These are phyloP conservation scores for Parapsyche elsis DNA, from an alignment of 1,140 invertebrate genomes.

Conservation along the genomic window DNA sequence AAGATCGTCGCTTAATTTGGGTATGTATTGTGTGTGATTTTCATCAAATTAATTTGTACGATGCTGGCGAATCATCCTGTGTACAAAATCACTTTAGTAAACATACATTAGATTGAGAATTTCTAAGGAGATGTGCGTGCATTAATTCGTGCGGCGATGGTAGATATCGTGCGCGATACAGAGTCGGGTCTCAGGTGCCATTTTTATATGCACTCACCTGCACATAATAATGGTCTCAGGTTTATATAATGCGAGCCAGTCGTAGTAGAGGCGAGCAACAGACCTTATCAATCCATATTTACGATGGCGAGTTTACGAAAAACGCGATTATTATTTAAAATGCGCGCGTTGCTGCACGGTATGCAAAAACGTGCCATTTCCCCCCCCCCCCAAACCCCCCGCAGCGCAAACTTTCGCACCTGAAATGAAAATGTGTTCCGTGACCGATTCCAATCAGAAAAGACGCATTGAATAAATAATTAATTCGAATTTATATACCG, in stretches of 20 bases:
- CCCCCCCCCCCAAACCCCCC: too few species aligned
- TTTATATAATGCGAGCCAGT: not conserved
- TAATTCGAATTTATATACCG: too few species aligned
- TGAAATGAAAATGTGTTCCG: too few species aligned
- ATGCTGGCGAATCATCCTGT: too few species aligned
- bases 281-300: conserved; percentile 55
- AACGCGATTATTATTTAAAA: conserved; percentile 17
- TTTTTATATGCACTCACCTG: conserved; percentile 52
- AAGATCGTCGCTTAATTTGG: too few species aligned
- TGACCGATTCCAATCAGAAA: too few species aligned
- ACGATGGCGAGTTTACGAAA: conserved; percentile 35
- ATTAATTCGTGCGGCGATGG: conserved; percentile 32
- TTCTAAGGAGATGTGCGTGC: conserved; percentile 13
- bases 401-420: too few species aligned
- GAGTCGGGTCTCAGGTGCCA: conserved; percentile 27
- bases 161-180: conserved; percentile 49
- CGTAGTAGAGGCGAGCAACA: conserved; percentile 9
- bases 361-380: not conserved
- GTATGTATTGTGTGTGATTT: too few species aligned
- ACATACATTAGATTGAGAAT: too few species aligned
- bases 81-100: too few species aligned
- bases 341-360: not conserved
- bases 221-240: conserved; percentile 26
- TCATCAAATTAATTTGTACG: too few species aligned
- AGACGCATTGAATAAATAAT: too few species aligned